These are phyloP conservation scores for Condylostylus longicornis DNA, from an alignment of 1,140 invertebrate genomes.

Conservation along the genomic window DNA sequence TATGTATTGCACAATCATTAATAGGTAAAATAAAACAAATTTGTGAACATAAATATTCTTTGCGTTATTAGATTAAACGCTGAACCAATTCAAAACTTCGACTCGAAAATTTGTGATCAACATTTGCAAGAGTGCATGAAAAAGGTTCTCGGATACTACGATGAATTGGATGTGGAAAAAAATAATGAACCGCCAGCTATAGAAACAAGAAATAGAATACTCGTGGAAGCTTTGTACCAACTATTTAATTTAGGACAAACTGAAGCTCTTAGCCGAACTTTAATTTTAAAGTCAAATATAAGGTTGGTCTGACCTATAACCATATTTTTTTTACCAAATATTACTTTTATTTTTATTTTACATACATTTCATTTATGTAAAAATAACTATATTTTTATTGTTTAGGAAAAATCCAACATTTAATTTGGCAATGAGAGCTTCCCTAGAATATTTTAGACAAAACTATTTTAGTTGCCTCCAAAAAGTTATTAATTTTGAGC, in stretches of 20 bases:
- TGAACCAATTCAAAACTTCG: conserved; percentile 35
- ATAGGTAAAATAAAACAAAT: neutral
- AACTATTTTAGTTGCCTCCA: conserved; percentile 35
- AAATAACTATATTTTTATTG: too few relatives aligned
- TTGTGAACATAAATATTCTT: neutral
- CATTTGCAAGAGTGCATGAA: conserved; percentile 45
- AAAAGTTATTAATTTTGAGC: conserved; percentile 31
- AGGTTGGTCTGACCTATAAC: conserved; percentile 9
- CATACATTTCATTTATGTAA: too few relatives aligned
- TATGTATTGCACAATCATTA: too few relatives aligned
- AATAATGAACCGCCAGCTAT: neutral
- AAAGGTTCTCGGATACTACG: conserved; percentile 39
- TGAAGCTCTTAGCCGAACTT: conserved; percentile 31
- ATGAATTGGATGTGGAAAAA: conserved; percentile 24
- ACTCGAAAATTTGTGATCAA: conserved; percentile 41
- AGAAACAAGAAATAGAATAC: conserved; percentile 11
- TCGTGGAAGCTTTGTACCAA: conserved; percentile 39
- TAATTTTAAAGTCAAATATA: conserved; percentile 19
- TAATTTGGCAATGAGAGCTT: conserved; percentile 29
- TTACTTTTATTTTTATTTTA: too few relatives aligned
- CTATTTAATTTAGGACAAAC: conserved; percentile 37
- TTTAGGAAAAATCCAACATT: conserved; percentile 12
- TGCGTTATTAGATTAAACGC: conserved; percentile 31
- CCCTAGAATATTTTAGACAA: conserved; percentile 32
- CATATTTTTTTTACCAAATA: too few relatives aligned